phyloP scores from a whole-genome alignment of 92 coral and sea anemone species.

The Chrysogorgia sp. region DNA sequence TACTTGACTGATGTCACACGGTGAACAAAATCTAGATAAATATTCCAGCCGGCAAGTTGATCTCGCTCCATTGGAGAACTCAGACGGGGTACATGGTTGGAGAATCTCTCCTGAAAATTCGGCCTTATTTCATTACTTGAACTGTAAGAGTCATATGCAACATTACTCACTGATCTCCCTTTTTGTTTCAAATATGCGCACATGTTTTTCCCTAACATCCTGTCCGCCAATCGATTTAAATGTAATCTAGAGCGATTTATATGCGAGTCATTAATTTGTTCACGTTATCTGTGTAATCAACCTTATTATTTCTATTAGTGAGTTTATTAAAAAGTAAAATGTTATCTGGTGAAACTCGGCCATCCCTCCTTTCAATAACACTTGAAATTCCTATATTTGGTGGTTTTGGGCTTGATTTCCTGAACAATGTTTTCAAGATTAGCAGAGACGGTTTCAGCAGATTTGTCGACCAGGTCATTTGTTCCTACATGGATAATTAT shows the following conservation, averaged over 20 bases:
- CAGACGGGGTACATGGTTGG: no score
- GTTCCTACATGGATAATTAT: no score
- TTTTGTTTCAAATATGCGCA: conserved; percentile 27
- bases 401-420: background rate
- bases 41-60: no score
- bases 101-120: no score
- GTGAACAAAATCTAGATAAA: no score
- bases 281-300: conserved; percentile 40
- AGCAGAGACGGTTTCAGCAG: no score
- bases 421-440: background rate
- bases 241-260: conserved; percentile 44
- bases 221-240: conserved; percentile 41
- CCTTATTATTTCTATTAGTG: conserved; percentile 1
- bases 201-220: conserved; percentile 34
- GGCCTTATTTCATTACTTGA: no score
- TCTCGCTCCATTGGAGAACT: no score
- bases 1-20: no score
- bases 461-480: no score
- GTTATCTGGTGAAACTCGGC: background rate
- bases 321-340: background rate
- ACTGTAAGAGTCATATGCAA: no score
- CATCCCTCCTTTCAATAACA: conserved; percentile 11
- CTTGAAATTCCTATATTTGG: conserved; percentile 5
- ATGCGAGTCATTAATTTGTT: conserved; percentile 23
- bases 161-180: background rate